Base-by-base conservation (phyloP, 2,113 vertebrate genomes). In the Phoxinus phoxinus region DNA sequence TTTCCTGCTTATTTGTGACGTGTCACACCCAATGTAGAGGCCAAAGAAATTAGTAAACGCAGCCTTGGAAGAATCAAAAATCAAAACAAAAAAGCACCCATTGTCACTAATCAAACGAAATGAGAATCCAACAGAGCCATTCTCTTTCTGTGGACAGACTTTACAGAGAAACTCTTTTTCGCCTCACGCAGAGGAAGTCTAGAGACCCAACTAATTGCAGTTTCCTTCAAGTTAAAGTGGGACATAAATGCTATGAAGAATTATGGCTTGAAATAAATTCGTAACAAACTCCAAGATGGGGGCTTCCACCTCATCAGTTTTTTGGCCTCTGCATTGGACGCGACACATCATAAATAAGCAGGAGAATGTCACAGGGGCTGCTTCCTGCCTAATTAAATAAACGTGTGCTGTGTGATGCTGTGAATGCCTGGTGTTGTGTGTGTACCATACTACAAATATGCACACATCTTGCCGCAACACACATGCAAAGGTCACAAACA, bases 371-470 rank as follows among this genome's bases (percentile, higher is more conserved):
- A 81, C 85, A 86, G 88, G 84, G 85, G 87, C 90, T 73, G 90
- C 91, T 94, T 94, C 92, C 93, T 93, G 90, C 89, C 84, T 94
- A 93, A 94, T 94, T 94, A 94, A 92, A 92, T 85, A 91, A 93
- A 89, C n/a, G 46, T 92, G 92, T 88, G 82, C 75, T 86, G 89
- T 81, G 84, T 81, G 89, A 90, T 82, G 86, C 85, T 86, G 75
- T 89, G 86, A 86, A 87, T 23, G 89, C 73, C 86, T 79, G 69
- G 59, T 86, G 88, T 89, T 90, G 89, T 90, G 90, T 92, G 91
- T 87, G 88, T 85, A 46, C 90, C 90, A 93, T 88, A 88, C 19
- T 53, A 83, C 84, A 79, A 87, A 83, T 77, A 27, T 19, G 88
- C 85, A 81, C 84, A 88, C 81, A 86, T 77, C 53, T 76, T 81